Evolutionary conservation across 1,140 invertebrate genomes (phyloP).

Genomic region (Drosophila dunni): DNA sequence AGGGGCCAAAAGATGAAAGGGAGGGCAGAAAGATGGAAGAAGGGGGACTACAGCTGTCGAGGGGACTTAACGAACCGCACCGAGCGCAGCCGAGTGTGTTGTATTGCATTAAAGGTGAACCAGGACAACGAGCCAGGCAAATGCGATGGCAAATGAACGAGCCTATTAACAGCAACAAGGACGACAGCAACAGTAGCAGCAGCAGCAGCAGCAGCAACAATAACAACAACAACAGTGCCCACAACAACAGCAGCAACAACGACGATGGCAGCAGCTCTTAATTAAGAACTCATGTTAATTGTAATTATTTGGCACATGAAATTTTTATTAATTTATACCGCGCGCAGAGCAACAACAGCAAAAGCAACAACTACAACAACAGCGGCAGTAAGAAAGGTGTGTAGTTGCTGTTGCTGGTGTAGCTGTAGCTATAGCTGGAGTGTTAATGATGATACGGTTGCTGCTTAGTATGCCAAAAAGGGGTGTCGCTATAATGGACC

Average conservation of each 20-base stretch:
- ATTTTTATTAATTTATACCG: conserved; percentile 84
- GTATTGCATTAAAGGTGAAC: conserved; percentile 79
- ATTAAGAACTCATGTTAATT: conserved; percentile 85
- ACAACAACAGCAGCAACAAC: conserved; percentile 23
- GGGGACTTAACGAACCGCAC: conserved; percentile 78
- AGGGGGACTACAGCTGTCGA: conserved; percentile 29
- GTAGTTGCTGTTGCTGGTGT: conserved; percentile 43
- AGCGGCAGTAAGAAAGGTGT: conserved; percentile 45
- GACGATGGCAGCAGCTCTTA: conserved; percentile 71
- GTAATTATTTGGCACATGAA: conserved; percentile 85
- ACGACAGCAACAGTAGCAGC: conserved; percentile 69
- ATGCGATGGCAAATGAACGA: conserved; percentile 68
- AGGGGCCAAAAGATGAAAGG: not conserved
- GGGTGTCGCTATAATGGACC: conserved; percentile 28
- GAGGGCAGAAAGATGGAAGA: not conserved
- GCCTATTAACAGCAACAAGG: conserved; percentile 80
- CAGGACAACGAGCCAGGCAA: conserved; percentile 35
- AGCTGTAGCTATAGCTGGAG: conserved; percentile 42
- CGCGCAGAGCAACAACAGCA: conserved; percentile 72
- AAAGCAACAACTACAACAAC: conserved; percentile 85
- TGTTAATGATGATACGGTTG: conserved; percentile 38
- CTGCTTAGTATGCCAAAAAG: conserved; percentile 70
- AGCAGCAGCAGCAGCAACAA: conserved; percentile 62
- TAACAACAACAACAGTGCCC: conserved; percentile 33
- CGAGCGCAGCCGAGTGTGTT: conserved; percentile 78